These are phyloP conservation scores for Dendroctonus ponderosae DNA, from an alignment of 1,140 invertebrate genomes.

Conservation along the genomic window DNA sequence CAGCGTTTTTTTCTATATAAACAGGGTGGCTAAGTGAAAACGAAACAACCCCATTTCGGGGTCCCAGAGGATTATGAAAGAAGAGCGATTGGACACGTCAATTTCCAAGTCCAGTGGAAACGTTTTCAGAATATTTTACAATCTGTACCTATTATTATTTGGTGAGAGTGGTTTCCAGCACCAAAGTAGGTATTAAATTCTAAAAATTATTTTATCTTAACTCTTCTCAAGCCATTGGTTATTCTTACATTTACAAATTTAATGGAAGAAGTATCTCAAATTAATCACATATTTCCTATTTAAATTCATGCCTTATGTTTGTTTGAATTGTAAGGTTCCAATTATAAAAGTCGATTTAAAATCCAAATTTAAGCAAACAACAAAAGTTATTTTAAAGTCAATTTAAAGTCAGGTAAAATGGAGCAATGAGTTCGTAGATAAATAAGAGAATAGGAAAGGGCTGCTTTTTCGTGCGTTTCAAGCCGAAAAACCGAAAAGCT, in stretches of 20 bases:
- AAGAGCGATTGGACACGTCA: not conserved
- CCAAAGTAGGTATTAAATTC: no score
- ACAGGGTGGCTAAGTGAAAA: not conserved
- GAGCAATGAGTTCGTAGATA: no score
- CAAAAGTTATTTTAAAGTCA: no score
- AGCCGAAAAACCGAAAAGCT: no score
- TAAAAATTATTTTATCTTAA: constrained; percentile 1
- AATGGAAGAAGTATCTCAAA: not conserved
- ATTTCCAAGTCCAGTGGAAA: not conserved
- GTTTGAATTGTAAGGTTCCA: not conserved
- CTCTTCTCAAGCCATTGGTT: not conserved
- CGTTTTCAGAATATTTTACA: constrained; percentile 1
- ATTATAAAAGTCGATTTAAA: not conserved
- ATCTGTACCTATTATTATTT: not conserved
- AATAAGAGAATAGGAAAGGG: not conserved
- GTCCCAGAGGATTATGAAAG: not conserved
- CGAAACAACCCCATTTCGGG: not conserved
- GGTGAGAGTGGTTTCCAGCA: not conserved
- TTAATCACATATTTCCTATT: not conserved
- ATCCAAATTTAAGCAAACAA: no score
- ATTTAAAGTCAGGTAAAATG: no score
- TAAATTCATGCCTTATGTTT: not conserved
- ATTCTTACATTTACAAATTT: constrained; percentile 4
- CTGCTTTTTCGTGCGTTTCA: no score
- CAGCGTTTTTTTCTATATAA: not conserved